Conservation (phyloP, 2,113 vertebrate species). For the Apus apus region DNA sequence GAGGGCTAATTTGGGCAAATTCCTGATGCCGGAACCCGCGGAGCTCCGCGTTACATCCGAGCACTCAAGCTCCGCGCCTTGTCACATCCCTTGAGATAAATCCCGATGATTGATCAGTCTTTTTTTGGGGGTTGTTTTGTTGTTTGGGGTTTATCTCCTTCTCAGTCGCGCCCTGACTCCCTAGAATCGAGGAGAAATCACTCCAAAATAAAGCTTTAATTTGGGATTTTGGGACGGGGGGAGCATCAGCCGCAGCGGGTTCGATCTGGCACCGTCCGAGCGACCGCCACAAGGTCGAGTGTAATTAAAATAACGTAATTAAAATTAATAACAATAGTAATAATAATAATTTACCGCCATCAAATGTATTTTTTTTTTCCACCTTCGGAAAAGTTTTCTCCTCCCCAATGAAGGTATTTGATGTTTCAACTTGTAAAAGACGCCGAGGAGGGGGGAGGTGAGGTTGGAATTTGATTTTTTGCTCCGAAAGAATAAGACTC, state of each 20-base stretch:
- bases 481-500: neutral
- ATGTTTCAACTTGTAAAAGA: neutral
- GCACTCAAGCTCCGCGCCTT: neutral
- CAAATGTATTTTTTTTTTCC: neutral
- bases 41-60: neutral
- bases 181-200: neutral
- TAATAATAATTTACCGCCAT: neutral
- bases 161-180: accelerated
- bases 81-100: neutral
- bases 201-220: accelerated
- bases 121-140: too few relatives aligned
- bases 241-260: neutral
- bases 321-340: neutral
- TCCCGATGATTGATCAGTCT: accelerated
- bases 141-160: accelerated
- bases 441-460: neutral
- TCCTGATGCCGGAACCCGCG: neutral
- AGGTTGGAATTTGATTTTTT: neutral
- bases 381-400: slow-evolving; percentile 2
- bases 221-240: accelerated
- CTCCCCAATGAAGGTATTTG: neutral
- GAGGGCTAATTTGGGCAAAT: slow-evolving; percentile 12
- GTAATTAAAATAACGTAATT: neutral
- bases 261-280: neutral
- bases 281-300: accelerated